A percentile compares a stretch with the other conserved stretches of the same genome.
Evolutionary conservation across 2,113 vertebrate genomes (phyloP).

Genomic region (Gorilla gorilla): DNA sequence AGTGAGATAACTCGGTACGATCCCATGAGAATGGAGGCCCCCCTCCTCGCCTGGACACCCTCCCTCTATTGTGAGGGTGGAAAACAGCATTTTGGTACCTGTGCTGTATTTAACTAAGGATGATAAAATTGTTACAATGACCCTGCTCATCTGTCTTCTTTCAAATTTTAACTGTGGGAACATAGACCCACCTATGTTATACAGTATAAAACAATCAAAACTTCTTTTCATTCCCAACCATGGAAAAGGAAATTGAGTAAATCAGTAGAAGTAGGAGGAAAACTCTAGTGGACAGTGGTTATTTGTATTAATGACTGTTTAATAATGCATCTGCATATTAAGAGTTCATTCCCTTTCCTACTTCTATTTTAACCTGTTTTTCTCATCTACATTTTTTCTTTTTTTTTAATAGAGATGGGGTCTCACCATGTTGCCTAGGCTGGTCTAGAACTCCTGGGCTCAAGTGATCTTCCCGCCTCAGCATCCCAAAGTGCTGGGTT

Average conservation of each 20-base stretch:
- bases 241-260: background rate
- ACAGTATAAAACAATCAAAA: background rate
- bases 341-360: background rate
- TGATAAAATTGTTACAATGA: background rate
- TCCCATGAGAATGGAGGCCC: background rate
- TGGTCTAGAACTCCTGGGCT: too few relatives aligned
- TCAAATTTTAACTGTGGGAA: background rate
- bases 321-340: background rate
- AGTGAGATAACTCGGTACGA: constrained; percentile 96
- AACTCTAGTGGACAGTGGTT: background rate
- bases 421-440: too few relatives aligned
- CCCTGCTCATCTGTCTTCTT: background rate
- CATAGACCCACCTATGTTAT: background rate
- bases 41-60: too few relatives aligned
- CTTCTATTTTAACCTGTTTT: background rate
- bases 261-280: background rate
- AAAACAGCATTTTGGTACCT: background rate
- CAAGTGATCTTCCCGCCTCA: too few relatives aligned
- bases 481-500: too few relatives aligned
- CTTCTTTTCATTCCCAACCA: background rate
- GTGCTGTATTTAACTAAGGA: background rate
- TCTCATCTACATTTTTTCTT: background rate
- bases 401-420: too few relatives aligned
- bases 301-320: background rate
- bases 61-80: background rate